Evolutionary conservation across 2,797 vertebrate genomes (phyloP).

Genomic region (Bovichtus variegatus): DNA sequence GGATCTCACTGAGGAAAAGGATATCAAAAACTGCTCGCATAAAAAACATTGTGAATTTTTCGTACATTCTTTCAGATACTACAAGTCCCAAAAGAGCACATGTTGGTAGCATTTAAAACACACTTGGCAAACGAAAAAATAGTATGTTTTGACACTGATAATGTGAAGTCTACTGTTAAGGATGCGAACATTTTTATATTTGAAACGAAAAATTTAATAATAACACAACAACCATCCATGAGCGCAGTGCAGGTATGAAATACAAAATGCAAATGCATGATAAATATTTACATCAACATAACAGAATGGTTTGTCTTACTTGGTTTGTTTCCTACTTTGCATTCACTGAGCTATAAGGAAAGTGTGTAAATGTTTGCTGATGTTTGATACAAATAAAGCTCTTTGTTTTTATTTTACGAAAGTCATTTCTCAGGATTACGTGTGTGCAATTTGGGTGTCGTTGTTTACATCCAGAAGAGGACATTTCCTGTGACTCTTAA

Average conservation of each 20-base stretch:
- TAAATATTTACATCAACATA: not conserved
- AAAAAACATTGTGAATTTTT: not conserved
- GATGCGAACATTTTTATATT: too few relatives aligned
- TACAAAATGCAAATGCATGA: conserved; percentile 1
- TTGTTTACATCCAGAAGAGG: not conserved
- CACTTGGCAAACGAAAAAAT: conserved; percentile 13
- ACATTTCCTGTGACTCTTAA: not conserved
- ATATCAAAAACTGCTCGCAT: not conserved
- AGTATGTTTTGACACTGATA: conserved; percentile 45
- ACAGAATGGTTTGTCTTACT: conserved; percentile 8
- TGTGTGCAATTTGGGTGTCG: not conserved
- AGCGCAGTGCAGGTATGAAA: conserved; percentile 12
- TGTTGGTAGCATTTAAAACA: conserved; percentile 36
- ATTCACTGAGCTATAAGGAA: conserved; percentile 32
- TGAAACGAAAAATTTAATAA: not conserved
- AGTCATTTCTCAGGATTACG: conserved; percentile 5
- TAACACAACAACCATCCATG: not conserved
- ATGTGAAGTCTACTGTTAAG: conserved; percentile 56
- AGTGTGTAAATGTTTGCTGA: conserved; percentile 41
- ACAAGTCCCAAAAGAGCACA: conserved; percentile 18
- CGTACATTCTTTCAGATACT: not conserved
- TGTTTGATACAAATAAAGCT: conserved; percentile 64
- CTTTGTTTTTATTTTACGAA: conserved; percentile 46
- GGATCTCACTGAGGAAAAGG: not conserved
- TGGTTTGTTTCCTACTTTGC: conserved; percentile 35